Conservation (phyloP, 2,888 invertebrate species). For the Corbicula japonica region DNA sequence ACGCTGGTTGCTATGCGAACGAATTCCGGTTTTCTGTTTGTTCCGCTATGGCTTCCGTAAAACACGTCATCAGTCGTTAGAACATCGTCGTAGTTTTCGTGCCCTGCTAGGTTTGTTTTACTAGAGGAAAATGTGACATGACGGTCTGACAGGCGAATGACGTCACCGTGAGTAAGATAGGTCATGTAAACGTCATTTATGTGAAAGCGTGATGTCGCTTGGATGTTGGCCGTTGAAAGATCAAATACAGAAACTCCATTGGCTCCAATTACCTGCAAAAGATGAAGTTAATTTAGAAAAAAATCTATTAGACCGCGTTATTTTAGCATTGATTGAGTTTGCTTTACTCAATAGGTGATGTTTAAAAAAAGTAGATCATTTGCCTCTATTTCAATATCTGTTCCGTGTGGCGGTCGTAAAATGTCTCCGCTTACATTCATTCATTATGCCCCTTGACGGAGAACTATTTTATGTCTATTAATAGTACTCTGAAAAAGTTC, state of each 20-base stretch:
- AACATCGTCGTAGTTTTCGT: slow-evolving; percentile 69
- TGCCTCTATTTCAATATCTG: too few species aligned
- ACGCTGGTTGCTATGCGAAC: slow-evolving; percentile 71
- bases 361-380: too few species aligned
- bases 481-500: too few species aligned
- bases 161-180: slow-evolving; percentile 75
- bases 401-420: too few species aligned
- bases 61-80: slow-evolving; percentile 71
- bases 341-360: too few species aligned
- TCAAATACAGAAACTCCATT: slow-evolving; percentile 72
- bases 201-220: slow-evolving; percentile 49
- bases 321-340: too few species aligned
- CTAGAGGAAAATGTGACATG: slow-evolving; percentile 60
- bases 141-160: slow-evolving; percentile 60
- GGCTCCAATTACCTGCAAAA: slow-evolving; percentile 71
- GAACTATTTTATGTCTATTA: too few species aligned
- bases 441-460: too few species aligned
- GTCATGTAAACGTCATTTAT: slow-evolving; percentile 66
- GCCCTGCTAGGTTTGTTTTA: slow-evolving; percentile 67
- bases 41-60: slow-evolving; percentile 41
- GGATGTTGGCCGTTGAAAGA: slow-evolving; percentile 54
- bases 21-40: slow-evolving; percentile 68
- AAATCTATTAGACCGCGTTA: too few species aligned
- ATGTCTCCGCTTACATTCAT: too few species aligned
- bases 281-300: too few species aligned